These are phyloP conservation scores for Gryllus bimaculatus DNA, from an alignment of 1,140 invertebrate species.

Conservation along the genomic window DNA sequence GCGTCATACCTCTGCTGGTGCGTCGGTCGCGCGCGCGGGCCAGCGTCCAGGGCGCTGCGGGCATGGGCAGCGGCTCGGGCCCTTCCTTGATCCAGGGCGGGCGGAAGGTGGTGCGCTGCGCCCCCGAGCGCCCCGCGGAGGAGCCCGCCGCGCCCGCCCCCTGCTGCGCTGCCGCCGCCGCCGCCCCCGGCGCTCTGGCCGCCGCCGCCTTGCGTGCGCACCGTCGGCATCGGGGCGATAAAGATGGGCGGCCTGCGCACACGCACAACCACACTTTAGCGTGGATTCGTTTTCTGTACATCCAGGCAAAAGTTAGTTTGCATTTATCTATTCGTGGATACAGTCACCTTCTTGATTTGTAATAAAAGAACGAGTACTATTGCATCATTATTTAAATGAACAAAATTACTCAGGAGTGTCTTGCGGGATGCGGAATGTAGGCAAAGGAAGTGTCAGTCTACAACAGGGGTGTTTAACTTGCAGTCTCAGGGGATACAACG, in stretches of 20 bases:
- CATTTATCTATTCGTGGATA: too few species aligned
- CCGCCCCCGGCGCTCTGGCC: constrained; percentile 27
- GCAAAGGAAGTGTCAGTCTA: too few species aligned
- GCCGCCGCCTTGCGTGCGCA: constrained; percentile 17
- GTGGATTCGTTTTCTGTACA: too few species aligned
- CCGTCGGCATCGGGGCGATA: constrained; percentile 22
- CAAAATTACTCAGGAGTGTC: too few species aligned
- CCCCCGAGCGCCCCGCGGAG: background rate
- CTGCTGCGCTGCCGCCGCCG: constrained; percentile 26
- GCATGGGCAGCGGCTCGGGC: constrained; percentile 41
- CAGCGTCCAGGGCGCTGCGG: constrained; percentile 52
- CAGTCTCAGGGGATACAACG: too few species aligned
- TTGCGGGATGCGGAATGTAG: too few species aligned
- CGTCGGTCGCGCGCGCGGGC: constrained; percentile 30
- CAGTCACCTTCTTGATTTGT: too few species aligned
- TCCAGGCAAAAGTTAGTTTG: too few species aligned
- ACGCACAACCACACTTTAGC: background rate
- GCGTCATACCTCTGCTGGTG: background rate
- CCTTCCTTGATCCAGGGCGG: constrained; percentile 77
- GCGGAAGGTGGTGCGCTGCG: constrained; percentile 54
- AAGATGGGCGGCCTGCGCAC: constrained; percentile 17
- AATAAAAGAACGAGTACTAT: too few species aligned
- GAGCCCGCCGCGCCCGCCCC: constrained; percentile 23
- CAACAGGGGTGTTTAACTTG: too few species aligned
- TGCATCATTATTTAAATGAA: too few species aligned